Conservation (phyloP, 2,113 vertebrate genomes). For the Heterochromis multidens region DNA sequence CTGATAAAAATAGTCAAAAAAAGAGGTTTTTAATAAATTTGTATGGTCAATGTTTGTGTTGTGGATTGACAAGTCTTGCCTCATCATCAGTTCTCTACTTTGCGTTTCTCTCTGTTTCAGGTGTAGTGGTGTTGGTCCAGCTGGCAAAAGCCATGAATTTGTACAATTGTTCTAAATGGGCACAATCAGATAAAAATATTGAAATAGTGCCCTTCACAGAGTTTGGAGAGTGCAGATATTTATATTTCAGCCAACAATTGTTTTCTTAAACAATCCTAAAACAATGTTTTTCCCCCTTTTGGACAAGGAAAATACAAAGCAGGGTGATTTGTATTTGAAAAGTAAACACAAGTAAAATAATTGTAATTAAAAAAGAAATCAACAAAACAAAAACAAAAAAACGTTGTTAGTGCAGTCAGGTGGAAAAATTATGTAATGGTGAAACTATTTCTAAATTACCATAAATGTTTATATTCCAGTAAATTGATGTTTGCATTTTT, state of each 20-base stretch:
- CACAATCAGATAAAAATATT: not conserved
- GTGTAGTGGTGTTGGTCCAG: not conserved
- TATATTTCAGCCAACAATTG: too few relatives aligned
- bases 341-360: too few relatives aligned
- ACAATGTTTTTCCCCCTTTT: too few relatives aligned
- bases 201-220: not conserved
- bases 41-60: not conserved
- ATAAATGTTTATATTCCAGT: not conserved
- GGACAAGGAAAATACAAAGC: too few relatives aligned
- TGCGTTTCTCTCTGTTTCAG: not conserved
- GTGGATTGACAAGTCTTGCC: not conserved
- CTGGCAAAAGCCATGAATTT: not conserved
- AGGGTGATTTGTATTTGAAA: too few relatives aligned
- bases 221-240: not conserved
- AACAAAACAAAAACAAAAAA: too few relatives aligned
- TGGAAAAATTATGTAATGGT: not conserved
- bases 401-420: too few relatives aligned
- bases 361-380: too few relatives aligned
- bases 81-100: not conserved
- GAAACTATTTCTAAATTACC: not conserved
- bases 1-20: not conserved
- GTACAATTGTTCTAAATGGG: not conserved
- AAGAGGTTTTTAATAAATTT: rapidly evolving
- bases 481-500: not conserved
- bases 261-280: too few relatives aligned